Evolutionary conservation across 2,113 vertebrate genomes (phyloP).

Genomic region (Lanius collurio): DNA sequence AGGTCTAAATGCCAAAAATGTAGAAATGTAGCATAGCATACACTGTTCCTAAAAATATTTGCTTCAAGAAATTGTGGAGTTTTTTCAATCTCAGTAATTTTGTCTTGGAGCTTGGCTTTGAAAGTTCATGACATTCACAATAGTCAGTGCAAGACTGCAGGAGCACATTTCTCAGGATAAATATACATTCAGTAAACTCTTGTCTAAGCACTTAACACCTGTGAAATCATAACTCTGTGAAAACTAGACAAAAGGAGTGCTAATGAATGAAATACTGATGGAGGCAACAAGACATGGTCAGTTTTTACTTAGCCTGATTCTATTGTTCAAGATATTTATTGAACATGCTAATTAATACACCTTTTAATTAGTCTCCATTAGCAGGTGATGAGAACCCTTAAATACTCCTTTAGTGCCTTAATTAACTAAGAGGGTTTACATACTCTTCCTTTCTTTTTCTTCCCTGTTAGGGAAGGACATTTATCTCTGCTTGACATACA

Average conservation of each 20-base stretch:
- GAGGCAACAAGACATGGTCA: neutral
- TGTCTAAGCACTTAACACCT: neutral
- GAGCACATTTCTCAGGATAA: neutral
- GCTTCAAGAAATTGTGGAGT: neutral
- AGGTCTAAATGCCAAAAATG: conserved; percentile 15
- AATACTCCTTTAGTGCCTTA: conserved; percentile 1
- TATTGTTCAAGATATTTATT: neutral
- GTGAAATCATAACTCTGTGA: neutral
- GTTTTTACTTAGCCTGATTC: conserved; percentile 6
- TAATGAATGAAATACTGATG: neutral
- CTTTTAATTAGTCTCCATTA: conserved; percentile 24
- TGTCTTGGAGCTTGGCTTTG: neutral
- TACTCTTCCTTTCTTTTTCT: neutral
- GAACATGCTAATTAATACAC: neutral
- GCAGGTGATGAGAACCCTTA: conserved; percentile 7
- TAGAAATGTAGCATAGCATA: neutral
- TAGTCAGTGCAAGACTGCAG: neutral
- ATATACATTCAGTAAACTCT: neutral
- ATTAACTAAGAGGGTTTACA: neutral
- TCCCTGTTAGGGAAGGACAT: conserved; percentile 9
- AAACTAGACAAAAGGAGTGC: neutral
- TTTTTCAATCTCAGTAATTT: neutral
- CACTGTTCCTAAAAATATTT: neutral
- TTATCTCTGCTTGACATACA: conserved; percentile 43
- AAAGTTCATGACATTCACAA: neutral